Base-by-base conservation (phyloP, 1,140 invertebrate species). In the Drosophila sp. region DNA sequence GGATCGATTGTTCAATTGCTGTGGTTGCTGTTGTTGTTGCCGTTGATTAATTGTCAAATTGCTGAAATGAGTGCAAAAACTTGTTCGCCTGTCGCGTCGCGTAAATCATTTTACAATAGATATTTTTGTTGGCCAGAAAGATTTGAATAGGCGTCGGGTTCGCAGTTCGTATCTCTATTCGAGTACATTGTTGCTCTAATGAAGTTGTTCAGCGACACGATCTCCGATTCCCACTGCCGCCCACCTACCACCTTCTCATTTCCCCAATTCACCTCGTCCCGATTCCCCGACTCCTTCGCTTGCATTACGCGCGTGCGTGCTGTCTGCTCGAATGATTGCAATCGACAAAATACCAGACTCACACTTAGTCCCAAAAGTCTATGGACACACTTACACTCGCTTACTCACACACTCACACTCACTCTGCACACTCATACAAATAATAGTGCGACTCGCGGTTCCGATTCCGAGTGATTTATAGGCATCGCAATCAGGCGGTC, bases 11-110 rank as follows among this genome's bases (percentile, higher is more conserved):
- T 69, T 62, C 27, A 46, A 59, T 25, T 70, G 76, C 72, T 76
- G 70, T 34, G 64, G 61, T 9, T 43, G 50, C 27, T 58, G 63
- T 48, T 87, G 50, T 72, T 87, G 69, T 67, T 78, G 82, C 79
- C 74, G 64, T 87, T 87, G 83, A 87, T 87, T 89, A 87, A 89
- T 89, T 89, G 83, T 89, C 83, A 89, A 89, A 89, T 89, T 89
- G 83, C 73, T 89, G 76, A 89, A 89, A 89, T 89, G 83, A 89
- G 83, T 89, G 84, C 83, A 89, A 89, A 89, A 80, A 89, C 83
- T 84, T 89, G 83, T 89, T 83, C 65, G 79, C 53, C 74, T 82
- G 79, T 76, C 76, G 80, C 76, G 34, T 46, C 34, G 76, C 84
- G 83, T 89, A 89, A 89, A 89, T 89, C 83, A 89, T 89, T 82